Percentiles rank a stretch among this genome's conserved stretches.
These are phyloP conservation scores for Aotus griseimembra DNA, from an alignment of 2,797 vertebrate species.

Conservation along the genomic window DNA sequence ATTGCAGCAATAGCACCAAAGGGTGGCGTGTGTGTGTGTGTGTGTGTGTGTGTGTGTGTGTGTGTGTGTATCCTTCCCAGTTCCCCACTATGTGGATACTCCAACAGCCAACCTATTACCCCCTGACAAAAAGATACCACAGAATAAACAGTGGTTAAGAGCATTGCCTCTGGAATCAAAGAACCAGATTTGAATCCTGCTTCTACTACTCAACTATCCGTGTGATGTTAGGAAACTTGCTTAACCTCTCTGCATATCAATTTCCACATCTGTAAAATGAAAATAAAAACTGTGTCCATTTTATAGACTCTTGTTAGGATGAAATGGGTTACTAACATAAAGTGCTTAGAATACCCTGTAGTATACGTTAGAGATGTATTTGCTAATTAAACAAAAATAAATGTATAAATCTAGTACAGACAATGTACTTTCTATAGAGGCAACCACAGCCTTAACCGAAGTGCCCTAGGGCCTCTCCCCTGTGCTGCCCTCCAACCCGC, in stretches of 20 bases:
- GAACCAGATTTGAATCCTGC: not conserved
- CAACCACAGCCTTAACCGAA: not conserved
- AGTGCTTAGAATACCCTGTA: not conserved
- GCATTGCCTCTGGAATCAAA: not conserved
- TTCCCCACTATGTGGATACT: not conserved
- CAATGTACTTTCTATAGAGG: not conserved
- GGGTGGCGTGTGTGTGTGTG: not conserved
- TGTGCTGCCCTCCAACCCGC: not conserved
- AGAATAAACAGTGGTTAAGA: not conserved
- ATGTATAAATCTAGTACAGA: not conserved
- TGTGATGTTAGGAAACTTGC: not conserved
- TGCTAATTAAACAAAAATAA: conserved; percentile 43
- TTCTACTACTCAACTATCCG: not conserved
- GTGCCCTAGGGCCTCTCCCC: not conserved
- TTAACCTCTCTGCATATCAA: not conserved
- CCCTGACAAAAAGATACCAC: not conserved
- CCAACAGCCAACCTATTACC: not conserved
- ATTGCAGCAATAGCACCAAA: conserved; percentile 67
- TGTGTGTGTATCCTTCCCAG: not conserved
- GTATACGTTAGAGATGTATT: not conserved
- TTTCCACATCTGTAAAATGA: conserved; percentile 34
- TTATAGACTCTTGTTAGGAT: not conserved
- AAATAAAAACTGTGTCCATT: not conserved
- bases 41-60: not conserved
- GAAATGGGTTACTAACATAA: not conserved